These are phyloP conservation scores for Notamacropus eugenii DNA, from an alignment of 2,797 vertebrate species.

Conservation along the genomic window DNA sequence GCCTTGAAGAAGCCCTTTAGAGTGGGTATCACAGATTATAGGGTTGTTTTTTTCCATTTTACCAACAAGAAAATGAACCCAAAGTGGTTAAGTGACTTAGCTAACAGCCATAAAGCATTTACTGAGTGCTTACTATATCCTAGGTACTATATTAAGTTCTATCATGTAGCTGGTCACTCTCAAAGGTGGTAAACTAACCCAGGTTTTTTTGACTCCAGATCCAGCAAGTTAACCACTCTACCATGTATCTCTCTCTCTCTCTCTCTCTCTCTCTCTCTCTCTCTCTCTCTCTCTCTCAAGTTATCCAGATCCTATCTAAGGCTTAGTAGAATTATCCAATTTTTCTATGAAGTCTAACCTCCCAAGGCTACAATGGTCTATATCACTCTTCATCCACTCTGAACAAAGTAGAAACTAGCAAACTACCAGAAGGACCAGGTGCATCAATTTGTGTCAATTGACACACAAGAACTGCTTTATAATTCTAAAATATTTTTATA, in stretches of 20 bases:
- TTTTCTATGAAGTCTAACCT: background rate
- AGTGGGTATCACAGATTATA: background rate
- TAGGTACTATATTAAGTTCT: background rate
- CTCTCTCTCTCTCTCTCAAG: too few species aligned
- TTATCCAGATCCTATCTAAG: background rate
- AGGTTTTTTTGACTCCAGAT: background rate
- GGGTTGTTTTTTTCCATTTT: background rate
- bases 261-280: too few species aligned
- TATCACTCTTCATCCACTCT: background rate
- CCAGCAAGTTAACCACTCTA: background rate
- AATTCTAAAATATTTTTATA: background rate
- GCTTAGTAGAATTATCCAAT: background rate
- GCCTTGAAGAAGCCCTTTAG: background rate
- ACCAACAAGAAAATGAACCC: background rate
- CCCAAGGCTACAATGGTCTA: background rate
- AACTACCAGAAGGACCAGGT: background rate
- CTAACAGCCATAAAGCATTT: background rate
- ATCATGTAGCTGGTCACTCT: background rate
- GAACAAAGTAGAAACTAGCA: background rate
- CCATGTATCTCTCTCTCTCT: background rate
- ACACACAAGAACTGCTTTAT: background rate
- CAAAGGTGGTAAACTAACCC: background rate
- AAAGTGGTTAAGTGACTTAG: background rate
- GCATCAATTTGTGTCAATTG: background rate
- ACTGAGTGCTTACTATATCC: background rate